phyloP scores from a whole-genome alignment of 2,797 vertebrate genomes.

The Tangara arthus region DNA sequence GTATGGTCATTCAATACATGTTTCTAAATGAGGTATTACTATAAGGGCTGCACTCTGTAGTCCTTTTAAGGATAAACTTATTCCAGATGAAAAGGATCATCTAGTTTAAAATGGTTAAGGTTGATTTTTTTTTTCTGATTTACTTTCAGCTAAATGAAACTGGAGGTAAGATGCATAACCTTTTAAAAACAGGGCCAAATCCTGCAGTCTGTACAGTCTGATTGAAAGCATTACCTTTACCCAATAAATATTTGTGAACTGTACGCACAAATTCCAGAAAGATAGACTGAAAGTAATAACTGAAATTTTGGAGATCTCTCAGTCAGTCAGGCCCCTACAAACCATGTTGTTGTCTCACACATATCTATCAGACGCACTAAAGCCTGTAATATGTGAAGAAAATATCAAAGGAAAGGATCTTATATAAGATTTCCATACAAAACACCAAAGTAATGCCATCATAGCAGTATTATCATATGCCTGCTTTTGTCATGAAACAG shows the following conservation, averaged over 20 bases:
- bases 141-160: constrained; percentile 28
- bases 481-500: neutral
- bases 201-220: neutral
- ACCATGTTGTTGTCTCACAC: neutral
- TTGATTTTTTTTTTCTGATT: constrained; percentile 5
- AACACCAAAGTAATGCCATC: neutral
- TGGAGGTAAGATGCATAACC: neutral
- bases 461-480: neutral
- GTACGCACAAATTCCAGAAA: neutral
- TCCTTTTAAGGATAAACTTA: constrained; percentile 26
- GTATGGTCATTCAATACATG: constrained; percentile 58
- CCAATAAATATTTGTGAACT: neutral
- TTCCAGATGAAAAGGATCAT: constrained; percentile 65
- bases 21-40: constrained; percentile 48
- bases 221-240: neutral
- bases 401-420: neutral
- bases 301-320: neutral
- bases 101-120: constrained; percentile 18
- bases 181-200: neutral
- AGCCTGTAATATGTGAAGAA: neutral
- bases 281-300: neutral
- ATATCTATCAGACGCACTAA: neutral
- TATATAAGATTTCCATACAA: neutral
- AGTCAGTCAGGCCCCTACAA: neutral
- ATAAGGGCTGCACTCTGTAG: neutral